Conservation (phyloP, 2,888 invertebrate species). For the Dione vanillae region DNA sequence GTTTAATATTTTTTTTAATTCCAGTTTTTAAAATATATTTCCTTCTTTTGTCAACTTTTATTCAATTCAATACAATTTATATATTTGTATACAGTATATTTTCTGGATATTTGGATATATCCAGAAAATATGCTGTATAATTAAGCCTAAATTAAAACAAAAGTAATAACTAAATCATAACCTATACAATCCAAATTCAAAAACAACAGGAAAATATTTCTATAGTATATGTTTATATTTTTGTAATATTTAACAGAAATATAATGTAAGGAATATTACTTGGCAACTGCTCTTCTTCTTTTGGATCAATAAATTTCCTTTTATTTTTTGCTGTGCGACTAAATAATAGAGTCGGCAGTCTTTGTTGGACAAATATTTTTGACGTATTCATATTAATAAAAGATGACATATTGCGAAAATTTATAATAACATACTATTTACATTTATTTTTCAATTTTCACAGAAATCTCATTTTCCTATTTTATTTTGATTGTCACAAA, state of each 20-base stretch:
- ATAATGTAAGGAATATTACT: conserved; percentile 55
- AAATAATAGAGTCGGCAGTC: conserved; percentile 48
- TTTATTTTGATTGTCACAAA: conserved; percentile 7
- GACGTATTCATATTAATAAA: conserved; percentile 60
- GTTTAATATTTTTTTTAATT: too few relatives aligned
- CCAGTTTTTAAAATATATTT: too few relatives aligned
- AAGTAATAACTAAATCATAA: conserved; percentile 5
- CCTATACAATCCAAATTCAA: neutral
- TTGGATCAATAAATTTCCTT: conserved; percentile 79
- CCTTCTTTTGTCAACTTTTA: too few relatives aligned
- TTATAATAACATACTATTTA: neutral
- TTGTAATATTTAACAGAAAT: neutral
- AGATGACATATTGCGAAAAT: neutral
- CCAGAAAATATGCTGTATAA: neutral
- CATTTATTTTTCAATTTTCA: neutral
- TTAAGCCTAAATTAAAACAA: neutral
- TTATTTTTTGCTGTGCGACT: conserved; percentile 68
- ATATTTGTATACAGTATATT: too few relatives aligned
- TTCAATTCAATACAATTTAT: too few relatives aligned
- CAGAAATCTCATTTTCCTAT: neutral
- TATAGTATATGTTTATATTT: neutral
- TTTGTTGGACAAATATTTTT: conserved; percentile 54
- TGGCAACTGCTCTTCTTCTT: conserved; percentile 79
- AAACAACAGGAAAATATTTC: neutral
- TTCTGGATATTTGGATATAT: neutral